Evolutionary conservation across 2,888 invertebrate genomes (phyloP), one percentile per base, ranked within the genome.

Genomic region (Endomychus coccineus): DNA sequence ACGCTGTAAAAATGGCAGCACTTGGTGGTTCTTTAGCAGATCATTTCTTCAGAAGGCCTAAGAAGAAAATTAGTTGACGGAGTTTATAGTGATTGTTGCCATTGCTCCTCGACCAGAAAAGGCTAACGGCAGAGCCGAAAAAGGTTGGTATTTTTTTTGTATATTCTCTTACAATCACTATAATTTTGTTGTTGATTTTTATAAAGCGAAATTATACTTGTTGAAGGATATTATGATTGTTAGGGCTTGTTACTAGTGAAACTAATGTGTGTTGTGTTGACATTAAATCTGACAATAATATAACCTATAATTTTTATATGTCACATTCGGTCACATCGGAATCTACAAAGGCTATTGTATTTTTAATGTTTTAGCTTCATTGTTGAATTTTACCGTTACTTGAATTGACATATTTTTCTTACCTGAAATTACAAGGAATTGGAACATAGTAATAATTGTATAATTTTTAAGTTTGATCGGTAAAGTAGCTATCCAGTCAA

Each of bases 11-110:
- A 67, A 71, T 71, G 71, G 69, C 69, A 68, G 65, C 68, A 54
- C 58, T 63, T 56, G 56, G 63, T 56, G 62, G 64, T 53, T 66
- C 64, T 55, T 62, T 64, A 58, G 65, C 63, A 60, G 65, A 67
- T 66, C 64, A 67, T 66, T 68, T 66, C 58, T 66, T 68, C 58
- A 65, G 66, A 57, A 66, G 68, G 56, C 66, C 70, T 49, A 71
- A 69, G 65, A 70, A 70, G 69, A 71, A 68, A 68, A 65, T 66
- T 62, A 71, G 70, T 70, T 72, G 71, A 71, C 71, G 34, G 39
- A 33, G 38, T 29, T 21, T 66, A 59, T 61, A 56, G 62, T 59
- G 62, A 66, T 60, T 60, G 58, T 62, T 59, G 63, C 61, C 57
- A 61, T 61, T 58, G 60, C 61, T 58, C 56, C 59, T 44, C 50